Evolutionary conservation across 1,140 invertebrate species (phyloP), one percentile per base, ranked within the genome.

Genomic region (Bombus waltoni): DNA sequence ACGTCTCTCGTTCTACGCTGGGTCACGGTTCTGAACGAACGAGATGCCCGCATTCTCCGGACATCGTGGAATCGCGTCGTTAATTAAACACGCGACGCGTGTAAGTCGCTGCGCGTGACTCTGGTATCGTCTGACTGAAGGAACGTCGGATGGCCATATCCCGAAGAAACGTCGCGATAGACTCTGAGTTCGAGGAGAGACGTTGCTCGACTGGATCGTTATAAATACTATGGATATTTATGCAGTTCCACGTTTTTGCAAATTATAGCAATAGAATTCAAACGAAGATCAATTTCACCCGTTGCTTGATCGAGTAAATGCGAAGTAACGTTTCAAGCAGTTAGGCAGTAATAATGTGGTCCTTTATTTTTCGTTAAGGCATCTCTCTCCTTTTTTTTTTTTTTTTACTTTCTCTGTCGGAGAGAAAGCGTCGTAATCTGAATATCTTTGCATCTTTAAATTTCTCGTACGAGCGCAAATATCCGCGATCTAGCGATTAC

Each of bases 41-140:
- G 1, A 75, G 25, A 25, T 53, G 22, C 5, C 9, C 35, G 53
- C 22, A 13, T 73, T 44, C 53, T 18, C 25, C 3, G 53, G 1
- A 40, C 47, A n/a, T 40, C 59, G 38, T 10, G 11, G 28, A 62
- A 66, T 15, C 62, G 59, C 42, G 62, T 28, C 40, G 76, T 79
- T 79, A 79, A 79, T 79, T 66, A 79, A 79, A 44, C 59, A 66
- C 76, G 76, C 40, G 62, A 44, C 76, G 59, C 28, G 38, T 28
- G 18, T 65, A 66, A 66, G 44, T 66, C 59, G 59, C 44, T 65
- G 66, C 76, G 62, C 76, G 76, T 79, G 62, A 66, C 76, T 47
- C 22, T 8, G 62, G 0, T 35, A n/a, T 13, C 28, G 6, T 57
- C 22, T 47, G 5, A 28, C 8, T 1, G 13, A 22, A 35, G 66